A percentile compares a stretch with the other conserved stretches of the same genome.
Evolutionary conservation across 2,888 invertebrate genomes (phyloP).

Genomic region (Eurois occulta): DNA sequence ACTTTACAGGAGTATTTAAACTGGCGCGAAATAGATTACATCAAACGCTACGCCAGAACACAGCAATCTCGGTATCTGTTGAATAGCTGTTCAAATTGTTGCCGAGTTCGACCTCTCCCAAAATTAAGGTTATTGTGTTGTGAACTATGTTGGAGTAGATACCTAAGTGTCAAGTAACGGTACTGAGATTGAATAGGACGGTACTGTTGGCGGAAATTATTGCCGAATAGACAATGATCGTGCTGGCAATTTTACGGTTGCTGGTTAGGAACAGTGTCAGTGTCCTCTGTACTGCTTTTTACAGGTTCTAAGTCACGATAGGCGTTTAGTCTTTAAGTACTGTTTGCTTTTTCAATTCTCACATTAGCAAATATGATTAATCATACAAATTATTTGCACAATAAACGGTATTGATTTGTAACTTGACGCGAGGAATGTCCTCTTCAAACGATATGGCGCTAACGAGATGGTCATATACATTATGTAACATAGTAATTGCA

Average conservation of each 20-base stretch:
- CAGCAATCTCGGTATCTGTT: conserved; percentile 9
- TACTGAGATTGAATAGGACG: conserved; percentile 73
- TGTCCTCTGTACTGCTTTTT: conserved; percentile 74
- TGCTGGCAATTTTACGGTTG: conserved; percentile 84
- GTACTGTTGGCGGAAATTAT: conserved; percentile 81
- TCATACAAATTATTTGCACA: conserved; percentile 41
- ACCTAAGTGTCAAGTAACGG: conserved; percentile 77
- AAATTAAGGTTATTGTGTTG: conserved; percentile 58
- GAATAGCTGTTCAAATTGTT: conserved; percentile 29
- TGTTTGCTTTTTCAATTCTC: conserved; percentile 43
- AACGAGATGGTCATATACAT: conserved; percentile 55
- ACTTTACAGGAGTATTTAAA: conserved; percentile 29
- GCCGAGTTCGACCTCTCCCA: conserved; percentile 23
- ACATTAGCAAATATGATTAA: conserved; percentile 26
- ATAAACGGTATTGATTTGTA: conserved; percentile 26
- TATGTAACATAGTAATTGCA: conserved; percentile 62
- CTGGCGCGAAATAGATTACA: conserved; percentile 27
- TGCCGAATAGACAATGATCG: conserved; percentile 80
- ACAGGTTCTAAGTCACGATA: conserved; percentile 40
- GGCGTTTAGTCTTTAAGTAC: conserved; percentile 9
- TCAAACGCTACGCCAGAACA: conserved; percentile 21
- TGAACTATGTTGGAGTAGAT: conserved; percentile 64
- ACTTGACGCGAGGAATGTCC: conserved; percentile 26
- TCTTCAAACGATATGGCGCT: conserved; percentile 44
- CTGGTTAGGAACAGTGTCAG: conserved; percentile 84